Evolutionary conservation across 2,797 vertebrate genomes (phyloP), one percentile per base, ranked within the genome.

Genomic region (Danio choprae): DNA sequence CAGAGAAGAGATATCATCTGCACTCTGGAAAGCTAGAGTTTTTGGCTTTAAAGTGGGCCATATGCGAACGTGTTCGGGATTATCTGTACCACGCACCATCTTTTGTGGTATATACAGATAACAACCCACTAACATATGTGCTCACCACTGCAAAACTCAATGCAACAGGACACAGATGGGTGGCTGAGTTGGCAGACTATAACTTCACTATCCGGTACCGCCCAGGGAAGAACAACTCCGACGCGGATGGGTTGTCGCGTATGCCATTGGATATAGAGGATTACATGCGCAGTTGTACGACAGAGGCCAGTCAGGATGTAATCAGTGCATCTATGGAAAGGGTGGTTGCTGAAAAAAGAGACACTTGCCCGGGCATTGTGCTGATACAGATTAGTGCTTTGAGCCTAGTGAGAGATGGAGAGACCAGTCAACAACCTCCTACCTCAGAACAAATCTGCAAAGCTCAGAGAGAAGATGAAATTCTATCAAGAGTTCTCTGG

Each of bases 1-100:
- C 80, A 38, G 79, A 86, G 13, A 85, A 85, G 2, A 69, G 13
- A 5, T 81, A 80, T 11, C 80, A 83, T 38, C 62, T 83, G 7
- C 76, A 85, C 68, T 80, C 68, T 0, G 29, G 72, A 4, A 72
- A 84, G 15, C 15, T 77, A n/a, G 46, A 71, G 29, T 62, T 80
- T 65, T 43, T 79, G 10, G 77, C 46, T 0, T 16, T 79, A 1
- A 79, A 79, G 46, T 81, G 74, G 48, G 48, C 62, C 15, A 77
- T 65, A 9, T 69, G 63, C 2, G 50, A 84, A 40, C 10, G 44
- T 11, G 81, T 81, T 46, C 0, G 44, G 11, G 67, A 84, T 53
- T 74, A 78, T 9, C 22, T 82, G 18, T 82, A 72, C 48, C n/a
- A 82, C 0, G 60, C 75, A 2, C 51, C 58, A 12, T 72, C 68